These are phyloP conservation scores for Leptopilina syphax DNA, from an alignment of 2,888 invertebrate genomes.

Conservation along the genomic window DNA sequence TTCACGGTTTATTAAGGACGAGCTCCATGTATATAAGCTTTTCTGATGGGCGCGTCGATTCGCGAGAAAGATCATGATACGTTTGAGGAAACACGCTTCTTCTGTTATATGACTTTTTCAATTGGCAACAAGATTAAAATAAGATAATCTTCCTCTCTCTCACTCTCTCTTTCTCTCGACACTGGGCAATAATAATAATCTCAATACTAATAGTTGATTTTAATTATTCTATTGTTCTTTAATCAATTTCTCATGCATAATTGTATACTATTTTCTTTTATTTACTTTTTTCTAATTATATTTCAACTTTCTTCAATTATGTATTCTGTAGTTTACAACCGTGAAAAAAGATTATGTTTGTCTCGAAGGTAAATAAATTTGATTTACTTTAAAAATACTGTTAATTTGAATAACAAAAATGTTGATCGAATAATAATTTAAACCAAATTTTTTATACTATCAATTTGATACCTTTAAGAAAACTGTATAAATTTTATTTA, in stretches of 20 bases:
- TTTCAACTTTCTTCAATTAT: no score
- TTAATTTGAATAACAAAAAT: no score
- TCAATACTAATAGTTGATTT: background rate
- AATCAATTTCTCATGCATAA: background rate
- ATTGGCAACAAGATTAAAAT: background rate
- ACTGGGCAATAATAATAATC: background rate
- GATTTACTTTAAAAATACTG: no score
- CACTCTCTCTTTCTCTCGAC: background rate
- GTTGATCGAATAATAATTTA: no score
- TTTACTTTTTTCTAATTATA: no score
- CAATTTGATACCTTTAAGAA: no score
- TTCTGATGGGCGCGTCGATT: constrained; percentile 56
- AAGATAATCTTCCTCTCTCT: background rate
- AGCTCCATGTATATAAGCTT: constrained; percentile 43
- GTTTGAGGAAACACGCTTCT: constrained; percentile 7
- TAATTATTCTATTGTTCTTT: background rate
- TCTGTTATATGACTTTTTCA: background rate
- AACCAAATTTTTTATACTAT: no score
- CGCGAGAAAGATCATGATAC: constrained; percentile 48
- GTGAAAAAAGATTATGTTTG: no score
- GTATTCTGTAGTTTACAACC: no score
- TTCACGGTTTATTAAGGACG: constrained; percentile 68
- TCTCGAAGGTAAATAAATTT: no score
- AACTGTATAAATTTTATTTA: no score
- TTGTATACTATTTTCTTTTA: no score